Evolutionary conservation across 2,888 invertebrate genomes (phyloP), one percentile per base, ranked within the genome.

Genomic region (Graphium colonna): DNA sequence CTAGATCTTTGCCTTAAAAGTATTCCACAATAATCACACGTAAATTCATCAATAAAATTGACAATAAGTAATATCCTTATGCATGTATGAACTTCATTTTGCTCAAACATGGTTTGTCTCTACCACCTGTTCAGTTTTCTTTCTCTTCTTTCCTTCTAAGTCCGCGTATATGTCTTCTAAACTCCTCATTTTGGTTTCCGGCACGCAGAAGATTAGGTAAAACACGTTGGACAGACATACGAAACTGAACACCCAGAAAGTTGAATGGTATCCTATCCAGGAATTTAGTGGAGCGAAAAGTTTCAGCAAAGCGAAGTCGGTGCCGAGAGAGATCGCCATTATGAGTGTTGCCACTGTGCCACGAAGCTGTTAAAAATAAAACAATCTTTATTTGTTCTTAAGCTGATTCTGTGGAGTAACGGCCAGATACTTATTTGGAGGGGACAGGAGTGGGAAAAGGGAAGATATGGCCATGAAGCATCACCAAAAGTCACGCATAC

Each of bases 141-240:
- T 72, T 49, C 66, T 72, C 46, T 61, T 69, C 49, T 87, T 80
- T 0, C 92, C 93, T 62, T 93, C 93, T 69, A 96, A 90, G 66
- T 94, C 94, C 36, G 94, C 92, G 75, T 97, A 96, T 68, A 98
- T 98, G 62, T 97, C 97, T 78, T 97, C 97, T 52, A 98, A 89
- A 44, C 93, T 94, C 71, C 95, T 94, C 63, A 97, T 98, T 72
- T 96, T 95, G 0, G 98, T 98, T 83, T 98, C 98, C 1, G 98
- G 98, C n/a, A 98, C 96, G 72, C 91, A 95, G 65, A 94, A 84
- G 60, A 94, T 92, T 0, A 96, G 93, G 82, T 97, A 97, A 67
- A 95, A 88, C n/a, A 97, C 86, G 51, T 95, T 95, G 0, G 93
- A 56, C 0, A 94, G 73, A 68, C 96, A 95, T 58, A 96, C 91